Base-by-base conservation (phyloP, 2,888 invertebrate genomes). In the Bhutanitis thaidina region DNA sequence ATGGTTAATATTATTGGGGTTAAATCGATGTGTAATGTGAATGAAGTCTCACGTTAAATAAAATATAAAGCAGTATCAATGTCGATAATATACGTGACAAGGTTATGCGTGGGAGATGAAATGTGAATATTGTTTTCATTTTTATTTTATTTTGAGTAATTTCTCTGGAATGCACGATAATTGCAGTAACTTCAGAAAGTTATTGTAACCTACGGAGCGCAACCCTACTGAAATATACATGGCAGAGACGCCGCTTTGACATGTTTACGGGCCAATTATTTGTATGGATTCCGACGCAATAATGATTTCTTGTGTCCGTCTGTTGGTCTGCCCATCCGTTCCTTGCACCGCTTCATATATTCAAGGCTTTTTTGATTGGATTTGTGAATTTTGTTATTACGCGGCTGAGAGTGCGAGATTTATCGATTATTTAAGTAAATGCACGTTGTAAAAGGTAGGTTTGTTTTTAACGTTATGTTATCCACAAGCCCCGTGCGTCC, bases 251-350 rank as follows among this genome's bases (percentile, higher is more conserved):
- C 88, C 89, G 87, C 85, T 76, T 71, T 88, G 90, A 90, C 90
- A 89, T 89, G 85, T 90, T 90, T 89, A 90, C 90, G 87, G 90
- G 74, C 90, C 90, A 90, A 90, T 90, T 90, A 90, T 89, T 89
- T 89, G 90, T 89, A 88, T 88, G 87, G 88, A 85, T 85, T 86
- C 85, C 84, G 69, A 69, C 69, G 78, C 87, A 84, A 80, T 88
- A 88, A 89, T 88, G 88, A 88, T 89, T 89, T 89, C 88, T 89
- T 87, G 87, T 74, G 76, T 72, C 74, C 67, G 57, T 69, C 59
- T 69, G 62, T 67, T 60, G 67, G 71, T 60, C 62, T 66, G 70
- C 60, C 64, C 62, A 72, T 62, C 65, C 58, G 62, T 53, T 47
- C 54, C 49, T 54, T 51, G 51, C 53, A 52, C 56, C 67, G 71